Conservation (phyloP, 2,888 invertebrate genomes). For the Timema podura region DNA sequence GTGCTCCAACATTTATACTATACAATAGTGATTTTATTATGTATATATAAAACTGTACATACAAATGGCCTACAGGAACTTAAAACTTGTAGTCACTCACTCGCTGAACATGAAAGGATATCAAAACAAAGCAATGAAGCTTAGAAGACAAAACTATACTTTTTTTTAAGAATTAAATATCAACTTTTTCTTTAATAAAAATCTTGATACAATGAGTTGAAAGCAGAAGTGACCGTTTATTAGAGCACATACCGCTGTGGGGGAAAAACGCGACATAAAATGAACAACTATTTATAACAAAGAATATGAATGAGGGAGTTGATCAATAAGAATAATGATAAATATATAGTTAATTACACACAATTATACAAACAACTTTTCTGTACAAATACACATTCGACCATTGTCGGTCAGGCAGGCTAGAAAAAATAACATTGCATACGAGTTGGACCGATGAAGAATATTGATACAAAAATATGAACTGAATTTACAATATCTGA, state of each 20-base stretch:
- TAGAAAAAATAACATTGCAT: conserved; percentile 7
- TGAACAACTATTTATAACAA: no score
- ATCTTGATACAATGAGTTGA: no score
- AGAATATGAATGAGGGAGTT: no score
- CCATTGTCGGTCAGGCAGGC: conserved; percentile 9
- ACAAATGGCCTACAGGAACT: conserved; percentile 5
- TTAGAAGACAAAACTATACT: no score
- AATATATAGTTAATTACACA: neutral
- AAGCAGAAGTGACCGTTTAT: no score
- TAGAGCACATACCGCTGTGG: no score
- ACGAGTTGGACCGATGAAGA: conserved; percentile 28
- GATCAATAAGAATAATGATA: no score
- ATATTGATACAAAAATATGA: conserved; percentile 33
- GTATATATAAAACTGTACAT: conserved; percentile 10
- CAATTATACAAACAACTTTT: conserved; percentile 6
- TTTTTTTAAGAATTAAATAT: no score
- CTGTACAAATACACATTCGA: neutral
- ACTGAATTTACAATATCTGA: conserved; percentile 31
- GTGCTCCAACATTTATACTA: conserved; percentile 1
- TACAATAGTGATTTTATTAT: conserved; percentile 1
- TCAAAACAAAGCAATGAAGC: no score
- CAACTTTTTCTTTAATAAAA: no score
- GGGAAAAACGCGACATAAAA: no score
- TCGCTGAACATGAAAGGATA: neutral
- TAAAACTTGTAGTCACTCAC: conserved; percentile 6